These are phyloP conservation scores for Pyralis farinalis DNA, from an alignment of 2,888 invertebrate genomes.

Conservation along the genomic window DNA sequence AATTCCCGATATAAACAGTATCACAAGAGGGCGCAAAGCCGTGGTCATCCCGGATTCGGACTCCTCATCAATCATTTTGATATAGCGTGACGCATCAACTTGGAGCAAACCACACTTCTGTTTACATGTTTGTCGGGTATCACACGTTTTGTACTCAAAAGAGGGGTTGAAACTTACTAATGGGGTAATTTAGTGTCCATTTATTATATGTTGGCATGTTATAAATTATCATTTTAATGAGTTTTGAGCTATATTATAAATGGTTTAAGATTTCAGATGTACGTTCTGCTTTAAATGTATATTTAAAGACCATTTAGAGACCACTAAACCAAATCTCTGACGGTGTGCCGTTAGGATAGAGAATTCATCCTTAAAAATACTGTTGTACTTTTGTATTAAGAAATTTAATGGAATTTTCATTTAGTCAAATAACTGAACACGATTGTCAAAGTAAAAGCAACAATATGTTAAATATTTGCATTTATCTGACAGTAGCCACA, in stretches of 20 bases:
- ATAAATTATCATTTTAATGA: slow-evolving; percentile 10
- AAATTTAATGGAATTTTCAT: too few relatives aligned
- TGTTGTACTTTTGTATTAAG: too few relatives aligned
- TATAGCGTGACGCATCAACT: slow-evolving; percentile 70
- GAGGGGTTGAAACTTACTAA: slow-evolving; percentile 17
- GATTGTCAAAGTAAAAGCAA: too few relatives aligned
- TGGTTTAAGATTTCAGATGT: too few relatives aligned
- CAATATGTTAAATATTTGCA: slow-evolving; percentile 8
- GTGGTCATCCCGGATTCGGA: slow-evolving; percentile 21
- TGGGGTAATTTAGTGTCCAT: slow-evolving; percentile 14
- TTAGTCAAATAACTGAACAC: not conserved
- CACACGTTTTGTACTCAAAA: slow-evolving; percentile 23
- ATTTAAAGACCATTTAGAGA: too few relatives aligned
- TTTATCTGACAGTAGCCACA: slow-evolving; percentile 5
- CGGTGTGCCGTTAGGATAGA: too few relatives aligned
- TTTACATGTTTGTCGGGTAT: slow-evolving; percentile 37
- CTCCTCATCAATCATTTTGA: slow-evolving; percentile 63
- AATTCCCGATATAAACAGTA: slow-evolving; percentile 7
- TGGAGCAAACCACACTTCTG: slow-evolving; percentile 38
- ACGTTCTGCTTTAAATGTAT: too few relatives aligned
- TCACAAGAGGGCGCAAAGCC: slow-evolving; percentile 17
- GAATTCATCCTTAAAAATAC: too few relatives aligned
- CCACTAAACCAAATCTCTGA: too few relatives aligned
- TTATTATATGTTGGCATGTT: slow-evolving; percentile 9
- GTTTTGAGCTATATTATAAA: not conserved